phyloP scores from a whole-genome alignment of 2,797 vertebrate genomes.

The Streptopelia turtur region DNA sequence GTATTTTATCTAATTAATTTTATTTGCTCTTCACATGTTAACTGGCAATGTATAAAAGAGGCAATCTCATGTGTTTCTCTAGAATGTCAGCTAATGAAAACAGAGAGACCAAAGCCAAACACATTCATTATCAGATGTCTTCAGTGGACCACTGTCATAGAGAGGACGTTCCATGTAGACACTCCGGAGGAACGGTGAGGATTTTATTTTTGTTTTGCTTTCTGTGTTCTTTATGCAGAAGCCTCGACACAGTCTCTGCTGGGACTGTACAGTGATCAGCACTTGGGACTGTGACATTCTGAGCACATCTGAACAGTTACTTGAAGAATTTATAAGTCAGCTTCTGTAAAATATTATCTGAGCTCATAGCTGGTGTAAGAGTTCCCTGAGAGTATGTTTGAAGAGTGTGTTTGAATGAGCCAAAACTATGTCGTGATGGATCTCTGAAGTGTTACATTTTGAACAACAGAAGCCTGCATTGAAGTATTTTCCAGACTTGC shows the following conservation, averaged over 20 bases:
- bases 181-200: conserved; percentile 93
- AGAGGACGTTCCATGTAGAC: conserved; percentile 96
- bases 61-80: conserved; percentile 56
- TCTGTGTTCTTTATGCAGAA: not conserved
- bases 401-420: conserved; percentile 44
- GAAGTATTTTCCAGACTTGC: not conserved
- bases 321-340: conserved; percentile 3
- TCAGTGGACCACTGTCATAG: conserved; percentile 98
- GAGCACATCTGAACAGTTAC: not conserved
- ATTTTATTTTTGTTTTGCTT: not conserved
- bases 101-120: conserved; percentile 96
- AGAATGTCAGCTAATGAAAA: conserved; percentile 99
- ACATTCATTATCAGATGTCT: conserved; percentile 98
- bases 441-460: conserved; percentile 43
- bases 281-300: not conserved
- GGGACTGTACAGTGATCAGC: not conserved
- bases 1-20: not conserved
- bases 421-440: conserved; percentile 24
- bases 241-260: not conserved
- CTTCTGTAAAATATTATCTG: conserved; percentile 23
- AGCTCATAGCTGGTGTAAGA: not conserved
- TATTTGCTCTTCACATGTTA: not conserved
- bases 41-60: not conserved
- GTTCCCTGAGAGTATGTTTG: not conserved
- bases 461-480: not conserved